Percentiles rank a stretch among this genome's conserved stretches.
Conservation (phyloP, 2,797 vertebrate genomes). For the Pipistrellus kuhlii region DNA sequence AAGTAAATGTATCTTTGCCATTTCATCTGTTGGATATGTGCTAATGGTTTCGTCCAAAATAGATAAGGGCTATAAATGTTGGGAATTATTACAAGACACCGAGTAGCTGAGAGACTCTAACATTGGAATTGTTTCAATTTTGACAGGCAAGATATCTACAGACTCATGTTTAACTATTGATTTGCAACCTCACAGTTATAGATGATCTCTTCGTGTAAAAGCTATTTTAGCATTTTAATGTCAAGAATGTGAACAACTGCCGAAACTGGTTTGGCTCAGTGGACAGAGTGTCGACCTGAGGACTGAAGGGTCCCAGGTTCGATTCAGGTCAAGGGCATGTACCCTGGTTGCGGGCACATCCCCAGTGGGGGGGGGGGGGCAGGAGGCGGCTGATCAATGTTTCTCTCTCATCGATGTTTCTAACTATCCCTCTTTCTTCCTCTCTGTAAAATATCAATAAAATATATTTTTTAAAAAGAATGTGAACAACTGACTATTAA, state of each 20-base stretch:
- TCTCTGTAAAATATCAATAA: no score
- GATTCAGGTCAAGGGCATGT: no score
- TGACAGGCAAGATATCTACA: neutral
- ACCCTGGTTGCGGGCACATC: no score
- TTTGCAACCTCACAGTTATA: neutral
- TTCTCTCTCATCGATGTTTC: no score
- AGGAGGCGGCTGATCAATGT: no score
- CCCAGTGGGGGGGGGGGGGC: no score
- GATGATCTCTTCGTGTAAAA: neutral
- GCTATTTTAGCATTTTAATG: neutral
- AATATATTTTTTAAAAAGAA: no score
- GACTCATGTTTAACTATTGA: neutral
- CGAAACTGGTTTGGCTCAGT: no score
- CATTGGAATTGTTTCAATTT: neutral
- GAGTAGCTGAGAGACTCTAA: neutral
- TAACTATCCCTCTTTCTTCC: no score
- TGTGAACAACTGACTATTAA: neutral
- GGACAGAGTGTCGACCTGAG: no score
- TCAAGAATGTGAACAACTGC: neutral
- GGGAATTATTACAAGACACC: slow-evolving; percentile 25
- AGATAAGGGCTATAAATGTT: neutral
- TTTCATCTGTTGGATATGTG: slow-evolving; percentile 34
- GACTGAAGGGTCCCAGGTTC: no score
- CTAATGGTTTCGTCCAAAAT: slow-evolving; percentile 51
- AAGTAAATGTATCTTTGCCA: slow-evolving; percentile 46